Base-by-base conservation (phyloP, 2,113 vertebrate species). In the Elephas maximus region DNA sequence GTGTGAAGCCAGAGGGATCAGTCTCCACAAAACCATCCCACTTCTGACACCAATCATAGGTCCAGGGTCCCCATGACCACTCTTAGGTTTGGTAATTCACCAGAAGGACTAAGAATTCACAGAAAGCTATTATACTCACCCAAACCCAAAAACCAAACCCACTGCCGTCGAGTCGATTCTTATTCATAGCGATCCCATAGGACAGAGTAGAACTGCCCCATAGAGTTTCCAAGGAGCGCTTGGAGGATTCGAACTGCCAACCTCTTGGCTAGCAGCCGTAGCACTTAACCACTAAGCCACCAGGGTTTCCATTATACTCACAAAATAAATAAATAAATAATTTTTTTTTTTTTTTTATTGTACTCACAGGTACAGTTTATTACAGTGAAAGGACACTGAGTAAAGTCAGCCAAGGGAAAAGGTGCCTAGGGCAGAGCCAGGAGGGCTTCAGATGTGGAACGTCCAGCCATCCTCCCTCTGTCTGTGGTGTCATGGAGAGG, bases 381-480 rank as follows among this genome's bases (percentile, higher is more conserved):
- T 12, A 82, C 20, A 74, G 60, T 28, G 41, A 83, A 89, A 73
- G 57, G 44, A n/a, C 26, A 44, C 10, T 30, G 28, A 57, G 15
- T 57, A 57, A 57, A 57, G 15, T 57, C 53, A 57, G 53, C 48
- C 48, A 48, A 48, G 48, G 71, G 44, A 28, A 51, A n/a, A 45
- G 26, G 44, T 3, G 4, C 8, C 0, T 1, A 23, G 73, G 44
- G 33, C 11, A 3, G 80, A 82, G 82, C 5, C 26, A 18, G 53
- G 45, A n/a, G 18, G n/a, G 26, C 10, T 17, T 45, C 0, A 7
- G 28, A 26, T 0, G 2, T 6, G 2, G 21, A 0, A 0, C 77
- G 41, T 91, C 90, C 12, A 37, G 1, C 8, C 14, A 37, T 48
- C 53, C 17, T 23, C 14, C 30, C 26, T 6, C 60, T 1, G 0